These are phyloP conservation scores for Torymus auratus DNA, from an alignment of 2,888 invertebrate species.

Conservation along the genomic window DNA sequence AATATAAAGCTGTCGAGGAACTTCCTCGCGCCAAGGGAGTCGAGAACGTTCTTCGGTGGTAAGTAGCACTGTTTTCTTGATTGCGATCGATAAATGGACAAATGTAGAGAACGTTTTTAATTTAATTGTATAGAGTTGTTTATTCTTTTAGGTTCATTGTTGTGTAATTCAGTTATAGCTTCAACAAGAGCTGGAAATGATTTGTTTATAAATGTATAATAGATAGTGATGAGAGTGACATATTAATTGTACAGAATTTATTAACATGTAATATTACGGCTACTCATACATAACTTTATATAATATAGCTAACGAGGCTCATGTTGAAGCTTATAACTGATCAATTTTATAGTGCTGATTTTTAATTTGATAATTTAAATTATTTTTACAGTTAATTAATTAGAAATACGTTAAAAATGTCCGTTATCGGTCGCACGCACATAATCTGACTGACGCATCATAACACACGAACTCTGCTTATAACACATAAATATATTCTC, in stretches of 20 bases:
- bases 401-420: conserved; percentile 11
- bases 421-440: conserved; percentile 10
- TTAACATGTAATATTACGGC: neutral
- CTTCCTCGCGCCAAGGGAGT: conserved; percentile 66
- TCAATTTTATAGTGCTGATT: no score
- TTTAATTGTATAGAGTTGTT: no score
- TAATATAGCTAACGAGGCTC: no score
- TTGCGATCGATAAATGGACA: conserved; percentile 22
- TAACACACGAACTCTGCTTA: conserved; percentile 36
- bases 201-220: no score
- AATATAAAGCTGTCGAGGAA: conserved; percentile 82
- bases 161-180: no score
- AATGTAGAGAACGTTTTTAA: neutral
- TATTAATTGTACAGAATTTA: neutral
- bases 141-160: no score
- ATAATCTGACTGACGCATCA: neutral
- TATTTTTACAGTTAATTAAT: neutral
- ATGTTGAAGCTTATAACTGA: no score
- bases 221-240: neutral
- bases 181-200: no score
- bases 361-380: neutral
- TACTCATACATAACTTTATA: no score
- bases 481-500: neutral
- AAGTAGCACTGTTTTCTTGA: conserved; percentile 61
- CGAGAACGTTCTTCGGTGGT: conserved; percentile 74